Base-by-base conservation (phyloP, 2,797 vertebrate species). In the Philypnodon macrostomus region DNA sequence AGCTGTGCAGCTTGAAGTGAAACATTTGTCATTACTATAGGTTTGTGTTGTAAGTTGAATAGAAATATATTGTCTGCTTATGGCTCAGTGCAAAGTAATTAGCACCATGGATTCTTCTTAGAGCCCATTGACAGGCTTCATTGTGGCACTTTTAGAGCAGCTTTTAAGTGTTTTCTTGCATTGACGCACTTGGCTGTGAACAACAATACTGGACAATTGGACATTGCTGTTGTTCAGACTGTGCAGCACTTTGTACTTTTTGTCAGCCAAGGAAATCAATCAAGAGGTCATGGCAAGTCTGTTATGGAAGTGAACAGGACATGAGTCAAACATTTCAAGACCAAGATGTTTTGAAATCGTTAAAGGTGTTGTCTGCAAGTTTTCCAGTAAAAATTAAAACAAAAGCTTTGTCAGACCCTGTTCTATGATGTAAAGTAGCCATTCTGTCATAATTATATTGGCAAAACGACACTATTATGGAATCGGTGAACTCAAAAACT, bases 11-110 rank as follows among this genome's bases (percentile, higher is more conserved):
- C 21, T 8, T 26, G 8, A 14, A 24, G n/a, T 38, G 36, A 38
- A 23, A 6, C 6, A 23, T 12, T 21, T 29, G 27, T 29, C n/a
- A n/a, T n/a, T n/a, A n/a, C n/a, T 12, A 10, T 10, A 10, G 7
- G 9, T 23, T 23, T 29, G 27, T 10, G 9, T 29, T 11, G n/a
- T n/a, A 10, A 10, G 27, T 29, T 11, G 9, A 29, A 10, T 29
- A 29, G 27, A 29, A 29, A 29, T 4, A 8, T 27, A 9, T n/a
- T n/a, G 27, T 29, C 27, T 10, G 10, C 9, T 3, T 8, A 29
- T 29, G 27, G 12, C 32, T 33, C 32, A 33, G 14, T 6, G n/a
- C 32, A 33, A 29, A 16, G 40, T 42, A 27, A 42, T 42, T 42
- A 27, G 38, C 7, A 1, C n/a, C 21, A 24, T 5, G 12, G 15